Evolutionary conservation across 2,113 vertebrate genomes (phyloP).

Genomic region (Danionella cerebrum): DNA sequence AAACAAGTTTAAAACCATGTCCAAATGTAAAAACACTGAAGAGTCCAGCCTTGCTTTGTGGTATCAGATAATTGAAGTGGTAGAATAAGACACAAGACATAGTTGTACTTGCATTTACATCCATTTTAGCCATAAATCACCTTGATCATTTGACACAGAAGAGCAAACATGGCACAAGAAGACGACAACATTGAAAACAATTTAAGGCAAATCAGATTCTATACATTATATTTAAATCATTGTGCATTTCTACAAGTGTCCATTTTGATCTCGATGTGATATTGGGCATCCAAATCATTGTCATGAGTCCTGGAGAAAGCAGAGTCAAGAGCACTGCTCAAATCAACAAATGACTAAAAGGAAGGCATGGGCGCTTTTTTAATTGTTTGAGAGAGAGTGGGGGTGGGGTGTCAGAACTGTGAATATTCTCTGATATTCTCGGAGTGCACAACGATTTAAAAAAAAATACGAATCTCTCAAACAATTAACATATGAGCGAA

Average conservation of each 20-base stretch:
- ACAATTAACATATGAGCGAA: too few relatives aligned
- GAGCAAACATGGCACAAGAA: constrained; percentile 4
- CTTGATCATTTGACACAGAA: constrained; percentile 10
- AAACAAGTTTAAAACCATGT: too few relatives aligned
- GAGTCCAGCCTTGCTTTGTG: too few relatives aligned
- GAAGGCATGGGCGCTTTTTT: too few relatives aligned
- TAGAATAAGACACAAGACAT: too few relatives aligned
- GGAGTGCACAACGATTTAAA: neutral
- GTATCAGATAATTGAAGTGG: too few relatives aligned
- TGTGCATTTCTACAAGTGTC: neutral
- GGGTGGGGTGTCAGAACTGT: neutral
- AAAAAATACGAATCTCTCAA: neutral
- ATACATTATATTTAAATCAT: neutral
- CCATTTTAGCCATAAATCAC: too few relatives aligned
- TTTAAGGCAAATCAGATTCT: constrained; percentile 9
- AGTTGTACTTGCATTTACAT: too few relatives aligned
- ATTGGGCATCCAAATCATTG: neutral
- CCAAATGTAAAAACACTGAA: too few relatives aligned
- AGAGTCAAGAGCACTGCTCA: neutral
- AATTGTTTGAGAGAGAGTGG: neutral
- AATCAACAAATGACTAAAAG: neutral
- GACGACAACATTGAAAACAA: constrained; percentile 7
- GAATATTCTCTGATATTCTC: neutral
- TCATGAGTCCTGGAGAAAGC: too few relatives aligned
- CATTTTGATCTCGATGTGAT: neutral